Conservation (phyloP, 2,113 vertebrate species). For the Podocnemis expansa region DNA sequence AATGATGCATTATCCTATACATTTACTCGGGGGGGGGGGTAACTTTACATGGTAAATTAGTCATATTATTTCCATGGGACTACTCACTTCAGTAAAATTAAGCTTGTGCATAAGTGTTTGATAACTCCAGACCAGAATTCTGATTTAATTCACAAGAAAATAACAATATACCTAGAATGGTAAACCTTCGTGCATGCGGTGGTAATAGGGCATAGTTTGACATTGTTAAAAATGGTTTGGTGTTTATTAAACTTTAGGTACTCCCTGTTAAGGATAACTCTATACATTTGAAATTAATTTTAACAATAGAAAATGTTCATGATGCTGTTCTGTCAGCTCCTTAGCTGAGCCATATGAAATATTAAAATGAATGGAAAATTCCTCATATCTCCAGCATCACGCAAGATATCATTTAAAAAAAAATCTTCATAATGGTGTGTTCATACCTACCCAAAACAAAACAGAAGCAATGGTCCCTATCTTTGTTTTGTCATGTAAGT, state of each 20-base stretch:
- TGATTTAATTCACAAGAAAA: not conserved
- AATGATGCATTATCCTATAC: not conserved
- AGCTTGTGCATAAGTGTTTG: not conserved
- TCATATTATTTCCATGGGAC: not conserved
- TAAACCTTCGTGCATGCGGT: not conserved
- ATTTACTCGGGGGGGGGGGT: fast-evolving
- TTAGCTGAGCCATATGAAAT: not conserved
- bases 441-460: not conserved
- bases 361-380: not conserved
- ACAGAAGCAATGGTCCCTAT: fast-evolving
- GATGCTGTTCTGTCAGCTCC: not conserved
- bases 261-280: no score
- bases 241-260: not conserved
- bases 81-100: not conserved
- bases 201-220: not conserved
- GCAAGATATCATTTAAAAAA: not conserved
- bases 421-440: no score
- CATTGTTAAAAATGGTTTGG: not conserved
- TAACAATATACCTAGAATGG: not conserved
- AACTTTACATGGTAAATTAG: not conserved
- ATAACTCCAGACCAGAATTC: not conserved
- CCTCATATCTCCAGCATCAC: fast-evolving
- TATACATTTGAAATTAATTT: not conserved
- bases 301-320: not conserved
- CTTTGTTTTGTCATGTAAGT: not conserved